Conservation (phyloP, 2,888 invertebrate genomes). For the Falcaria lacertinaria region DNA sequence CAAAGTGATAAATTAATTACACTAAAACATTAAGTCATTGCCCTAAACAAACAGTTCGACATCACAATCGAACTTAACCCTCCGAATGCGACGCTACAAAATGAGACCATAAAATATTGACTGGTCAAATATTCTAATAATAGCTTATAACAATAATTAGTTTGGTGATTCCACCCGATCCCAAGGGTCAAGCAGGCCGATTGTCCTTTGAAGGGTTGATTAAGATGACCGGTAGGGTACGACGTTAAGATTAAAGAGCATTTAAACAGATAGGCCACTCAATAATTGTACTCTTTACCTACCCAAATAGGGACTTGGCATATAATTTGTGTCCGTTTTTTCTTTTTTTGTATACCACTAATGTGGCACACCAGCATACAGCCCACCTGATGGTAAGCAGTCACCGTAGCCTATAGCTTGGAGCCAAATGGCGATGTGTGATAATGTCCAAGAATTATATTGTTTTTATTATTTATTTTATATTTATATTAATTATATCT, state of each 20-base stretch:
- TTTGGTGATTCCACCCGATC: slow-evolving; percentile 48
- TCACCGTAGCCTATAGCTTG: too few relatives aligned
- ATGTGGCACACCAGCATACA: too few relatives aligned
- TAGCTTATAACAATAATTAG: slow-evolving; percentile 73
- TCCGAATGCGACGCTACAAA: slow-evolving; percentile 12
- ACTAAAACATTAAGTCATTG: too few relatives aligned
- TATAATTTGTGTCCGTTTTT: too few relatives aligned
- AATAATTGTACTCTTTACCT: not conserved
- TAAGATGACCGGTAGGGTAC: slow-evolving; percentile 67
- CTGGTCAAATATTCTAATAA: slow-evolving; percentile 57
- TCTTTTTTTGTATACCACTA: too few relatives aligned
- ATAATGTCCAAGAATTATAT: too few relatives aligned
- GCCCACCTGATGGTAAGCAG: too few relatives aligned
- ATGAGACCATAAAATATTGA: slow-evolving; percentile 61
- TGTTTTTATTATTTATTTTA: too few relatives aligned
- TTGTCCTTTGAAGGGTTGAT: slow-evolving; percentile 76
- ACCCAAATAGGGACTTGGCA: not conserved
- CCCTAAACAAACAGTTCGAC: slow-evolving; percentile 4
- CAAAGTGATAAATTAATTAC: too few relatives aligned
- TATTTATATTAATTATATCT: too few relatives aligned
- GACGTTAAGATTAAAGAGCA: slow-evolving; percentile 10
- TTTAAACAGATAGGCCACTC: slow-evolving; percentile 9
- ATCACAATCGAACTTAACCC: slow-evolving; percentile 4
- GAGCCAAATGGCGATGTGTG: too few relatives aligned
- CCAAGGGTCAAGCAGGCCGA: slow-evolving; percentile 64